A percentile compares a stretch with the other conserved stretches of the same genome.
Conservation (phyloP, 2,797 vertebrate genomes). For the Gymnodraco acuticeps region DNA sequence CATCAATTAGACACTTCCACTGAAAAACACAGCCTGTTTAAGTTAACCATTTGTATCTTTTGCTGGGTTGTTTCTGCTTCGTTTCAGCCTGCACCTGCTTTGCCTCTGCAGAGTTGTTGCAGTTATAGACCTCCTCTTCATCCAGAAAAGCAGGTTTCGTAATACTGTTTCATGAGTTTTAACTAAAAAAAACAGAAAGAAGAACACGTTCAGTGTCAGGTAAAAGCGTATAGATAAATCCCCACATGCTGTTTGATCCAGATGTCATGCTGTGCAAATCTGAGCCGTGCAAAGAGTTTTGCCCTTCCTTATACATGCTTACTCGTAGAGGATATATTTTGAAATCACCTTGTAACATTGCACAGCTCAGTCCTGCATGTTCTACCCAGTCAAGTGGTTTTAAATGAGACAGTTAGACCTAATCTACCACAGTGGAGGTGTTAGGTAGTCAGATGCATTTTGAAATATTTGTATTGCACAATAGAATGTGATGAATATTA, state of each 20-base stretch:
- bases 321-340: no score
- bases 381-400: constrained; percentile 15
- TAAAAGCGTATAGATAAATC: neutral
- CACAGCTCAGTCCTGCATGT: no score
- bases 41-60: constrained; percentile 52
- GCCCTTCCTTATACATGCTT: neutral
- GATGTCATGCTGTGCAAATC: constrained; percentile 16
- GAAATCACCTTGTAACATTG: no score
- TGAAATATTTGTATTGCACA: constrained; percentile 40
- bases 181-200: neutral
- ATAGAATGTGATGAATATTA: constrained; percentile 53
- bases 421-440: constrained; percentile 38
- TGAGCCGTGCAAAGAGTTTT: constrained; percentile 11
- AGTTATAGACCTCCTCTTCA: neutral
- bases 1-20: constrained; percentile 49
- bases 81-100: constrained; percentile 50
- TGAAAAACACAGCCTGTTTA: constrained; percentile 42
- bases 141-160: neutral
- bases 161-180: neutral
- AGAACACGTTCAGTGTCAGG: neutral
- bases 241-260: constrained; percentile 1
- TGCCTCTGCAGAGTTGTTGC: constrained; percentile 29
- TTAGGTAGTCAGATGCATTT: constrained; percentile 36
- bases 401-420: constrained; percentile 23
- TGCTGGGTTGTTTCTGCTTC: constrained; percentile 41